Percentiles rank a stretch among this genome's conserved stretches.
Evolutionary conservation across 2,888 invertebrate genomes (phyloP).

Genomic region (Dicroscelio sp.): DNA sequence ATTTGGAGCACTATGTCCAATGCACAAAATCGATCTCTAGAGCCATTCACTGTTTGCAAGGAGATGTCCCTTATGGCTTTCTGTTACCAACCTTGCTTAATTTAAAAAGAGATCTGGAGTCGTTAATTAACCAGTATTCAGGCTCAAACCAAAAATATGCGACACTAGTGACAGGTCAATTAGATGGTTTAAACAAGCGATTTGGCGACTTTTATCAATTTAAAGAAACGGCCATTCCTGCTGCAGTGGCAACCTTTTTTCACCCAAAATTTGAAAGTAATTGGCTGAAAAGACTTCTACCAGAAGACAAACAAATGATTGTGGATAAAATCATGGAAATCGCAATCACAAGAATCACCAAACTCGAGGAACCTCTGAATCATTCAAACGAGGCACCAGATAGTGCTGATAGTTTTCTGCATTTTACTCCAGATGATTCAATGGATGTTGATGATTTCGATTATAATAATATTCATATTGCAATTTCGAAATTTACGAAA

Average conservation of each 20-base stretch:
- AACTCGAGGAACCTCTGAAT: neutral
- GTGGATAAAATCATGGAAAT: slow-evolving; percentile 5
- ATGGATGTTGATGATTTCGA: neutral
- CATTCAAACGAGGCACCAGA: neutral
- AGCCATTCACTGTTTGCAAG: neutral
- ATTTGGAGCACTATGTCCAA: slow-evolving; percentile 11
- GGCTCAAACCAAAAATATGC: neutral
- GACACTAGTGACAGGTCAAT: neutral
- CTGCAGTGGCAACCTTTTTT: slow-evolving; percentile 11
- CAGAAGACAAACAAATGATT: neutral
- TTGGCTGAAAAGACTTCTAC: slow-evolving; percentile 8
- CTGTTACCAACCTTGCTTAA: neutral
- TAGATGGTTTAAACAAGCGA: neutral
- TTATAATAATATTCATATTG: neutral
- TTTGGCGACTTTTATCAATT: neutral
- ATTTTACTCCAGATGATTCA: slow-evolving; percentile 22
- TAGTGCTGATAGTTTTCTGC: slow-evolving; percentile 5
- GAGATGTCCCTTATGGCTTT: neutral
- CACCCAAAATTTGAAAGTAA: slow-evolving; percentile 1
- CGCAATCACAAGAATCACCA: neutral
- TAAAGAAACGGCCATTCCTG: neutral
- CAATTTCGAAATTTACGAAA: slow-evolving; percentile 2
- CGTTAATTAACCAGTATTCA: neutral
- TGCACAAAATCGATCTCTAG: slow-evolving; percentile 1
- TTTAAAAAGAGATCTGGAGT: neutral